Base-by-base conservation (phyloP, 2,888 invertebrate genomes). In the Cactoblastis cactorum region DNA sequence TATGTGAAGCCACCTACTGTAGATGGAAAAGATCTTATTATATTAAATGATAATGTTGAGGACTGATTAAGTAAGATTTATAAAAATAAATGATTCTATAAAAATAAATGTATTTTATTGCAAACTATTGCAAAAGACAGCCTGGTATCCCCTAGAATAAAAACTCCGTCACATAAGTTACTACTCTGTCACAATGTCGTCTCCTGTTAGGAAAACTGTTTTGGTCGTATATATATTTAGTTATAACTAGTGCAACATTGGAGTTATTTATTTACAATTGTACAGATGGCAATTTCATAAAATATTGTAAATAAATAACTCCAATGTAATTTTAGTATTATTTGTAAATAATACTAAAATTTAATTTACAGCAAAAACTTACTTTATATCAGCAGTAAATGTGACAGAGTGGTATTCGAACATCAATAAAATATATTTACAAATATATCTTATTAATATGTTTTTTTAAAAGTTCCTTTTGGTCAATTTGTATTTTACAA, bases 181-280 rank as follows among this genome's bases (percentile, higher is more conserved):
- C 24, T 24, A 53, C 51, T 53, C 53, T 49, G 51, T 53, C 53
- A 53, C 51, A 49, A 51, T 41, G 41, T 46, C 49, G 53, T 53
- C 51, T 53, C 49, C 49, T 49, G 53, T 48, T 49, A 51, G 41
- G 12, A 50, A 50, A 50, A 41, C 22, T 33, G 18, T 43, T 43
- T 43, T 43, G 43, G 49, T 43, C 49, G n/a, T 49, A 43, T 50
- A 43, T 43, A 41, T 50, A 43, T 50, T 50, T 50, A 34, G 43
- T 43, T 43, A 28, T 49, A 28, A 49, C 22, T 22, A 22, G 22
- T 22, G 22, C 22, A 22, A 22, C 22, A 22, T 22, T 22, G 22
- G 22, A 22, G 5, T 4, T 22, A 4, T 22, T 4, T 22, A 22
- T 22, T 22, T 22, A 22, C 5, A 22, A 22, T 22, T 4, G 22